Percentiles rank a stretch among this genome's conserved stretches.
These are phyloP conservation scores for Columbina picui DNA, from an alignment of 2,113 vertebrate genomes.

Conservation along the genomic window DNA sequence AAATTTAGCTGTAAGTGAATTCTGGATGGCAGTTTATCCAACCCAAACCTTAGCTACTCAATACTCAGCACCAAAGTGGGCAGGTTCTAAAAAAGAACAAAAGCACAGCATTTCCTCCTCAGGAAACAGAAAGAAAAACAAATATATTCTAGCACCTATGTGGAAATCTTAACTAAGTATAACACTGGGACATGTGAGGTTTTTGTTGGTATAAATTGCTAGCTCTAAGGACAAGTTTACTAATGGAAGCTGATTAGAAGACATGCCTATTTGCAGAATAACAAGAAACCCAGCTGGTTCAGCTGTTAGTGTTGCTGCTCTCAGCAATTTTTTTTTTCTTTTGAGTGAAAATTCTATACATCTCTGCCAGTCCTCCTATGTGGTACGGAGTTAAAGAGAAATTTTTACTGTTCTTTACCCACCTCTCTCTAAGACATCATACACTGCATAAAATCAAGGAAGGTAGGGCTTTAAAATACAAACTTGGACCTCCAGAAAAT, in stretches of 20 bases:
- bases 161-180: not conserved
- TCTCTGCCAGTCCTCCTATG: not conserved
- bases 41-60: not conserved
- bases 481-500: not conserved
- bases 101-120: not conserved
- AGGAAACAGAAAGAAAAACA: not conserved
- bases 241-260: not conserved
- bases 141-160: not conserved
- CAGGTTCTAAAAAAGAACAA: not conserved
- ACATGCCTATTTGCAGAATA: not conserved
- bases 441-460: not conserved
- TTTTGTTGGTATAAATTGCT: not conserved
- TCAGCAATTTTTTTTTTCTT: not conserved
- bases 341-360: not conserved
- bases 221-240: not conserved
- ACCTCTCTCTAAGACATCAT: not conserved
- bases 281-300: not conserved
- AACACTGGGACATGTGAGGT: not conserved
- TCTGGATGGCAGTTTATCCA: not conserved
- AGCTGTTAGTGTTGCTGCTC: not conserved
- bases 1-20: not conserved
- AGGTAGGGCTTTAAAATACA: not conserved
- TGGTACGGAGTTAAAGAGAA: not conserved
- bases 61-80: not conserved
- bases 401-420: not conserved